Evolutionary conservation across 2,888 invertebrate genomes (phyloP).

Genomic region (Odontomyia ornata): DNA sequence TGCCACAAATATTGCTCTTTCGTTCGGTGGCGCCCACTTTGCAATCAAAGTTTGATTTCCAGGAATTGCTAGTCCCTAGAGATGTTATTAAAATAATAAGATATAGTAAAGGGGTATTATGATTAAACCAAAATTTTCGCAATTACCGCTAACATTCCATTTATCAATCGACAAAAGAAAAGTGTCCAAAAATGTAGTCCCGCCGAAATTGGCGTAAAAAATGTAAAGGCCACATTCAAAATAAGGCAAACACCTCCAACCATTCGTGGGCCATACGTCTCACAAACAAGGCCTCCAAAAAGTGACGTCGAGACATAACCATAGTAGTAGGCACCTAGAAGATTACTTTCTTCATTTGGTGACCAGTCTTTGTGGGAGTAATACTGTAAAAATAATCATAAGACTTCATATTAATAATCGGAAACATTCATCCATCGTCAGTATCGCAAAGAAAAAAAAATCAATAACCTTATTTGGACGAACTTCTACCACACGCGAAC

Average conservation of each 20-base stretch:
- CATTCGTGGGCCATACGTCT: slow-evolving; percentile 68
- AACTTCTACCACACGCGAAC: neutral
- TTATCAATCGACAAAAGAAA: slow-evolving; percentile 66
- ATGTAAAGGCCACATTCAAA: slow-evolving; percentile 66
- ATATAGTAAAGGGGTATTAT: neutral
- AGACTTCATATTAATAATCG: neutral
- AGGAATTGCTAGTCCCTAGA: slow-evolving; percentile 71
- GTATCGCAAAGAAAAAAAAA: neutral
- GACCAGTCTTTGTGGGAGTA: slow-evolving; percentile 65
- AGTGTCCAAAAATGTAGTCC: slow-evolving; percentile 65
- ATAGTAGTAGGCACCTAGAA: slow-evolving; percentile 72
- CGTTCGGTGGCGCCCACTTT: slow-evolving; percentile 77
- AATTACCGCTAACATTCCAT: slow-evolving; percentile 70
- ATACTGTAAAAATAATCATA: slow-evolving; percentile 55
- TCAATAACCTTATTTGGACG: neutral
- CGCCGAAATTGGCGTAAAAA: slow-evolving; percentile 67
- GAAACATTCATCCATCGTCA: neutral
- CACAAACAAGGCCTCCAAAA: slow-evolving; percentile 69
- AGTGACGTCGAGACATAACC: slow-evolving; percentile 70
- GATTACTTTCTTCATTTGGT: slow-evolving; percentile 67
- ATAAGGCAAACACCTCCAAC: slow-evolving; percentile 66
- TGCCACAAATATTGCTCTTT: slow-evolving; percentile 77
- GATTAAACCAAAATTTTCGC: neutral
- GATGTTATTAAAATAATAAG: neutral
- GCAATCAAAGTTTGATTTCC: slow-evolving; percentile 73